Evolutionary conservation across 2,113 vertebrate genomes (phyloP).

Genomic region (Hylia prasina): DNA sequence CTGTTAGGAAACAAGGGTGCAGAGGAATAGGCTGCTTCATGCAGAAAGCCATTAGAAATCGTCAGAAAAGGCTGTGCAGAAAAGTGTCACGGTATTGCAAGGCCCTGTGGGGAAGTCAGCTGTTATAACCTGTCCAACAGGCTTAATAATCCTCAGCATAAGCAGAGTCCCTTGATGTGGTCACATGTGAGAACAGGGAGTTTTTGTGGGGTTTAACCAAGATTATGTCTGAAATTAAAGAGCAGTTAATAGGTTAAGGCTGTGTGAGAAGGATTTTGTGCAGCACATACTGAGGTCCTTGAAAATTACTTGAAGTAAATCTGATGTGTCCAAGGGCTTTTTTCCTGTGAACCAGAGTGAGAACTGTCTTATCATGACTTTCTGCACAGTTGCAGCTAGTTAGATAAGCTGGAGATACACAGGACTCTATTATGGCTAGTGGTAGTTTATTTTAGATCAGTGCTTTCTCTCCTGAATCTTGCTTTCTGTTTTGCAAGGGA

Average conservation of each 20-base stretch:
- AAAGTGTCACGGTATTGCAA: neutral
- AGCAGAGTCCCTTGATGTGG: constrained; percentile 28
- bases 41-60: neutral
- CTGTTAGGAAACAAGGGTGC: neutral
- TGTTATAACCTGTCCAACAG: neutral
- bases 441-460: neutral
- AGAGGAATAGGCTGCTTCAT: neutral
- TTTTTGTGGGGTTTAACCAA: neutral
- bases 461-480: neutral
- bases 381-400: neutral
- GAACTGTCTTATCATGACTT: neutral
- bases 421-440: constrained; percentile 51
- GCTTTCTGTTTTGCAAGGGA: neutral
- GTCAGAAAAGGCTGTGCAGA: neutral
- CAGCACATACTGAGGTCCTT: neutral
- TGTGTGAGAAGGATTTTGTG: neutral
- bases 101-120: neutral
- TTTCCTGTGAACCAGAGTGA: neutral
- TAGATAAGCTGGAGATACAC: neutral
- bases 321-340: neutral
- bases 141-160: neutral
- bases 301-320: neutral
- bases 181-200: constrained; percentile 6
- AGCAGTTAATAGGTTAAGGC: neutral
- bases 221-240: constrained; percentile 22